Conservation (phyloP, 1,140 invertebrate species). For the Contarinia nasturtii region DNA sequence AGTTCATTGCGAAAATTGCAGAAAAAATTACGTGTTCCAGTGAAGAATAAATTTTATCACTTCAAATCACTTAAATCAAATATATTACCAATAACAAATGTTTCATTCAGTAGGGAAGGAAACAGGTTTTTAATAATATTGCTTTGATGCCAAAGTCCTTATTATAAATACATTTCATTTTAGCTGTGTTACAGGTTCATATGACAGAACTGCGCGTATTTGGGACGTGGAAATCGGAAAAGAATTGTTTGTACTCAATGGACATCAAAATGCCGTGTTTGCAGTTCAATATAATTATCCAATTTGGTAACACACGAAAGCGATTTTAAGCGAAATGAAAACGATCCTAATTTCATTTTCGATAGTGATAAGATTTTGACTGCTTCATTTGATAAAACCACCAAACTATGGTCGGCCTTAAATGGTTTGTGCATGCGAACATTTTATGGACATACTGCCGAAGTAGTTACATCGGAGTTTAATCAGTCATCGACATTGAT, state of each 20-base stretch:
- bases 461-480: constrained; percentile 51
- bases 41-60: constrained; percentile 40
- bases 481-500: constrained; percentile 35
- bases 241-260: constrained; percentile 44
- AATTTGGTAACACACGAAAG: constrained; percentile 31
- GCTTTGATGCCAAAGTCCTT: neutral
- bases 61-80: constrained; percentile 52
- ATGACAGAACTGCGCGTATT: constrained; percentile 68
- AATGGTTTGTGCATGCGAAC: constrained; percentile 46
- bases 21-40: constrained; percentile 27
- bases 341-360: constrained; percentile 4
- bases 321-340: neutral
- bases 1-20: constrained; percentile 29
- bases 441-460: constrained; percentile 49
- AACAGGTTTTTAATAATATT: constrained; percentile 26
- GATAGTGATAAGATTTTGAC: constrained; percentile 53
- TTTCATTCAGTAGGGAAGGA: constrained; percentile 50
- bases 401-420: constrained; percentile 44
- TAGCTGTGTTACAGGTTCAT: constrained; percentile 64
- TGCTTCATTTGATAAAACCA: constrained; percentile 64
- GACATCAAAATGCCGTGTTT: constrained; percentile 67
- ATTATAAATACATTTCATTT: constrained; percentile 4
- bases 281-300: constrained; percentile 58
- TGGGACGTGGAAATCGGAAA: constrained; percentile 55
- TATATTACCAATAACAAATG: constrained; percentile 58